phyloP scores from a whole-genome alignment of 53 echinoderm and acorn worm species.

The Holothuria scabra region DNA sequence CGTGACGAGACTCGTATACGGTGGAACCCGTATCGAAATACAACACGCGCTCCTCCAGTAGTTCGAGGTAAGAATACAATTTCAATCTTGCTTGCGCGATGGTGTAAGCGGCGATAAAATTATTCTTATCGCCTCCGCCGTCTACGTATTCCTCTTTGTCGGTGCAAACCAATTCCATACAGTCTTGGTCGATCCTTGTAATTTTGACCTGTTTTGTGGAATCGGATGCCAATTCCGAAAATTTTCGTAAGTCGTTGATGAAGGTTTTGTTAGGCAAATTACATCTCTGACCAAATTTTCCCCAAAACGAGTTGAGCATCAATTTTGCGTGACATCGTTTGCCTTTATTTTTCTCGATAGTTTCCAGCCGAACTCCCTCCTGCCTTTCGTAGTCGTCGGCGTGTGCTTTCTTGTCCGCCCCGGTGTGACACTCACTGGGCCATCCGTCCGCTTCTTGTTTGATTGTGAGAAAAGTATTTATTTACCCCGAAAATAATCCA shows the following conservation, averaged over 20 bases:
- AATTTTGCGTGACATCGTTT: constrained; percentile 50
- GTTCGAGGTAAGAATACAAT: constrained; percentile 45
- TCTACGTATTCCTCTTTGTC: too few species aligned
- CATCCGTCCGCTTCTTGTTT: too few species aligned
- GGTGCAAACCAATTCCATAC: too few species aligned
- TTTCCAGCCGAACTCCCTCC: constrained; percentile 42
- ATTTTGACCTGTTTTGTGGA: background rate
- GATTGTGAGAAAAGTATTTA: too few species aligned
- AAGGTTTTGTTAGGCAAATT: background rate
- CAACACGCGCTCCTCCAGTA: too few species aligned
- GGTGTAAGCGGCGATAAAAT: constrained; percentile 28
- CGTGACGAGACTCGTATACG: constrained; percentile 30
- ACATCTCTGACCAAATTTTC: too few species aligned
- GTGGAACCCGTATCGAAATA: constrained; percentile 40
- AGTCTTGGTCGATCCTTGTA: background rate
- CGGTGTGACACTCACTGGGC: too few species aligned
- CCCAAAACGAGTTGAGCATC: too few species aligned
- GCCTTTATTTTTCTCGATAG: constrained; percentile 52
- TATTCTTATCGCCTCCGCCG: constrained; percentile 1
- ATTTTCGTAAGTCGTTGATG: background rate
- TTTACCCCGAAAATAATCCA: too few species aligned
- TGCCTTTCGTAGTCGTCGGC: too few species aligned
- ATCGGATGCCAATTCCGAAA: background rate
- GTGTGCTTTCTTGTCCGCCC: too few species aligned
- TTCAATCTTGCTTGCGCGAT: constrained; percentile 44